phyloP scores from a whole-genome alignment of 2,113 vertebrate species.

The Cryptotis parvus region DNA sequence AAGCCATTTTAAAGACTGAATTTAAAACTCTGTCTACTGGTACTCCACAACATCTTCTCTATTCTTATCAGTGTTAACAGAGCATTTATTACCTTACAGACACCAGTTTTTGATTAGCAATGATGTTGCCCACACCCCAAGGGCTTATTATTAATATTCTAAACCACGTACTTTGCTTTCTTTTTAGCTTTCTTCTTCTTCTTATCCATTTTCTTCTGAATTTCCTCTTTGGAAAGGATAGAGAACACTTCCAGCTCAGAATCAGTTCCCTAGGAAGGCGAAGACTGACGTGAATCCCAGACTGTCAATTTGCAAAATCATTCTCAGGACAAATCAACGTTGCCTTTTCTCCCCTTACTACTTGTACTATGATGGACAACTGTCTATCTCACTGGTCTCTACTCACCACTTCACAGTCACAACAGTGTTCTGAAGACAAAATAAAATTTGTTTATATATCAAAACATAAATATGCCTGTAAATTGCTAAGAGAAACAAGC shows the following conservation, averaged over 20 bases:
- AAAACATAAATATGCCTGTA: neutral
- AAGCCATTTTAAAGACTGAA: neutral
- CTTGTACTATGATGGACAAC: neutral
- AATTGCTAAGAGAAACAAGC: neutral
- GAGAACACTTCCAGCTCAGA: constrained; percentile 93
- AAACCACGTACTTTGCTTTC: constrained; percentile 89
- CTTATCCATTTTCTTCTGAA: constrained; percentile 92
- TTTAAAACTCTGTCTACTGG: neutral
- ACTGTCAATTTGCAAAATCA: neutral
- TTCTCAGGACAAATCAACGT: neutral
- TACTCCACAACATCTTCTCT: neutral
- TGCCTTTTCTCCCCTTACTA: neutral
- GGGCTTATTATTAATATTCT: neutral
- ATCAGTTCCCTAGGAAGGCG: constrained; percentile 91
- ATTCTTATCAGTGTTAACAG: neutral
- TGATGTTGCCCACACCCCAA: neutral
- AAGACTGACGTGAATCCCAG: neutral
- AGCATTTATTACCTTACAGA: constrained; percentile 25
- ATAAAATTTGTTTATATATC: neutral
- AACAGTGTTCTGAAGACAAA: neutral
- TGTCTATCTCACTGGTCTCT: neutral
- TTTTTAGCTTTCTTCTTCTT: constrained; percentile 95
- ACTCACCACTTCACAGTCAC: neutral
- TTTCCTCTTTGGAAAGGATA: constrained; percentile 92
- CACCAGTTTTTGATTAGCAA: neutral